A percentile compares a stretch with the other conserved stretches of the same genome.
phyloP scores from a whole-genome alignment of 2,113 vertebrate genomes.

The Psittacara wagleri region DNA sequence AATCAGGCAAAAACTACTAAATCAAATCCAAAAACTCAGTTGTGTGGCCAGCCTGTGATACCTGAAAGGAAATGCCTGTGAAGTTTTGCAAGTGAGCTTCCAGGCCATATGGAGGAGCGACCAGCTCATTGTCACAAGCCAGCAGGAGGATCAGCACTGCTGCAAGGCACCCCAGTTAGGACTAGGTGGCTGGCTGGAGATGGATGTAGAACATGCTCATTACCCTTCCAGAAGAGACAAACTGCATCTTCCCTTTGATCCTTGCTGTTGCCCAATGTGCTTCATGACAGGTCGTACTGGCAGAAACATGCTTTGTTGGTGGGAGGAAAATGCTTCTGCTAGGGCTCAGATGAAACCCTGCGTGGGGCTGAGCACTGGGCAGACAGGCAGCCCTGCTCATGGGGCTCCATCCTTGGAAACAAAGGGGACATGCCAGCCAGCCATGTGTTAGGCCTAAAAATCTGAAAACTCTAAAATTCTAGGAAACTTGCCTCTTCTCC shows the following conservation, averaged over 20 bases:
- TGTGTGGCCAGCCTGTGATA: neutral
- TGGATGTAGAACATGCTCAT: neutral
- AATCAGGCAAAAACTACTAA: neutral
- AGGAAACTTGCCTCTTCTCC: neutral
- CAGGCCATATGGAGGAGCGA: neutral
- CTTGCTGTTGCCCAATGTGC: neutral
- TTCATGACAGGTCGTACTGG: neutral
- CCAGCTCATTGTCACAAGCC: rapidly evolving
- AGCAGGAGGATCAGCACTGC: neutral
- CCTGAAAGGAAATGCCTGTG: neutral
- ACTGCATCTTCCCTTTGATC: neutral
- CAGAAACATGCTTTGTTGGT: neutral
- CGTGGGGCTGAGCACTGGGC: neutral
- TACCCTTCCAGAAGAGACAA: neutral
- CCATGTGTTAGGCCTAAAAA: rapidly evolving
- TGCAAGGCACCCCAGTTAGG: neutral
- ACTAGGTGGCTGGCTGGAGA: rapidly evolving
- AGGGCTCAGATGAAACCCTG: neutral
- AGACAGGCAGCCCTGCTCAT: neutral
- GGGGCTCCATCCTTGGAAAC: neutral
- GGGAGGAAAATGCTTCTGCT: neutral
- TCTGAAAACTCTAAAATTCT: neutral
- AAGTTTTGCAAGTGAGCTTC: neutral
- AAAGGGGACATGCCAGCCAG: neutral
- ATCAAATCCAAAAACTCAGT: neutral